Conservation (phyloP, 2,888 invertebrate species). For the Zygaena filipendulae region DNA sequence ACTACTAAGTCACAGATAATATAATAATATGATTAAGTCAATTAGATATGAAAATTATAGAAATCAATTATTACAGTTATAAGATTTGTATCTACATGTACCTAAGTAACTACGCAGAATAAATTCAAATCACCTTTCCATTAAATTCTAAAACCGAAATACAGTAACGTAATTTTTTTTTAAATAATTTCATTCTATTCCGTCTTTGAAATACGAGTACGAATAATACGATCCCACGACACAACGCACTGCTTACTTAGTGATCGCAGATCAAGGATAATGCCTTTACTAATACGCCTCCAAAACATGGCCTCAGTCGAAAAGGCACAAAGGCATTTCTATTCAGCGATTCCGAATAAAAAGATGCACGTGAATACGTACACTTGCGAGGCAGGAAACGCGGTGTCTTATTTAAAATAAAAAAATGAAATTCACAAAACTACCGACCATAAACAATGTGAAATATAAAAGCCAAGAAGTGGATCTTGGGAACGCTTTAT, state of each 20-base stretch:
- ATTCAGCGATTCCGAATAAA: constrained; percentile 41
- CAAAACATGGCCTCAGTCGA: constrained; percentile 49
- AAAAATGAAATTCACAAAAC: constrained; percentile 34
- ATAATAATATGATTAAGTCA: constrained; percentile 2
- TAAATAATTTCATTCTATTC: too few relatives aligned
- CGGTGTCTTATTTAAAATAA: constrained; percentile 54
- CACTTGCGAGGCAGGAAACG: constrained; percentile 61
- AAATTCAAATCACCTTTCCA: too few relatives aligned
- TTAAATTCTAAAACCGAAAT: too few relatives aligned
- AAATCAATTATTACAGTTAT: too few relatives aligned
- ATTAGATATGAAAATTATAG: too few relatives aligned
- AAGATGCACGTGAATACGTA: constrained; percentile 34
- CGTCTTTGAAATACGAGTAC: too few relatives aligned
- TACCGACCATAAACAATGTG: constrained; percentile 33
- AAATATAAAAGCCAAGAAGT: constrained; percentile 31
- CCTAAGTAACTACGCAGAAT: too few relatives aligned
- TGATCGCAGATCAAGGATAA: constrained; percentile 36
- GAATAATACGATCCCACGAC: constrained; percentile 41
- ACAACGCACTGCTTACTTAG: constrained; percentile 24
- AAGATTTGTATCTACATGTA: too few relatives aligned
- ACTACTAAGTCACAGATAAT: constrained; percentile 3
- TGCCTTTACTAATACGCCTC: constrained; percentile 43
- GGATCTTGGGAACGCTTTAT: constrained; percentile 32
- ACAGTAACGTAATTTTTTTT: too few relatives aligned
- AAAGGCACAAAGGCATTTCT: constrained; percentile 61